Evolutionary conservation across 2,888 invertebrate genomes (phyloP).

Genomic region (Furcula furcula): DNA sequence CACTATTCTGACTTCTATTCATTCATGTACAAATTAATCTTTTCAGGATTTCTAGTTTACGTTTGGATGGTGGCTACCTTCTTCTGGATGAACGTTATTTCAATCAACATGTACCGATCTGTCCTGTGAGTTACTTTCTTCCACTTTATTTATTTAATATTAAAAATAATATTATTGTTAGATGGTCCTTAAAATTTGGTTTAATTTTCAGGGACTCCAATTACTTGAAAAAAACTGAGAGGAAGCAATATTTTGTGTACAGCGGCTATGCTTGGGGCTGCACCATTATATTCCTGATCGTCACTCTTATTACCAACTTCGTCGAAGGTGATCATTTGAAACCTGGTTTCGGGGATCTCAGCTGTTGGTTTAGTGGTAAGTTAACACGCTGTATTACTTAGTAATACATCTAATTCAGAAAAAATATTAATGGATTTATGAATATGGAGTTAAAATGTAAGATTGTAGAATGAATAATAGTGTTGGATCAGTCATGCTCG

Average conservation of each 20-base stretch:
- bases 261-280: constrained; percentile 83
- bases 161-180: too few species aligned
- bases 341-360: constrained; percentile 79
- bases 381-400: too few species aligned
- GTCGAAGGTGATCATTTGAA: constrained; percentile 76
- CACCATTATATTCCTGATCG: constrained; percentile 74
- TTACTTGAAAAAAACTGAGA: constrained; percentile 69
- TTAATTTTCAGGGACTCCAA: constrained; percentile 52
- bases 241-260: constrained; percentile 78
- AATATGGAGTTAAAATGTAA: too few species aligned
- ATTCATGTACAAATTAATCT: too few species aligned
- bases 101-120: constrained; percentile 85
- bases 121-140: constrained; percentile 80
- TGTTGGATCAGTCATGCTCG: too few species aligned
- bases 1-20: too few species aligned
- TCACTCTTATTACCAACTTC: constrained; percentile 78
- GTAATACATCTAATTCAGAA: too few species aligned
- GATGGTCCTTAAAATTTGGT: neutral
- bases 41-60: constrained; percentile 80
- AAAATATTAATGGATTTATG: too few species aligned
- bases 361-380: constrained; percentile 85
- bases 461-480: too few species aligned
- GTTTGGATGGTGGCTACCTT: constrained; percentile 85
- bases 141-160: too few species aligned
- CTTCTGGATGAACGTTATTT: constrained; percentile 86